Base-by-base conservation (phyloP, 2,888 invertebrate genomes). In the Epirrita christyi region DNA sequence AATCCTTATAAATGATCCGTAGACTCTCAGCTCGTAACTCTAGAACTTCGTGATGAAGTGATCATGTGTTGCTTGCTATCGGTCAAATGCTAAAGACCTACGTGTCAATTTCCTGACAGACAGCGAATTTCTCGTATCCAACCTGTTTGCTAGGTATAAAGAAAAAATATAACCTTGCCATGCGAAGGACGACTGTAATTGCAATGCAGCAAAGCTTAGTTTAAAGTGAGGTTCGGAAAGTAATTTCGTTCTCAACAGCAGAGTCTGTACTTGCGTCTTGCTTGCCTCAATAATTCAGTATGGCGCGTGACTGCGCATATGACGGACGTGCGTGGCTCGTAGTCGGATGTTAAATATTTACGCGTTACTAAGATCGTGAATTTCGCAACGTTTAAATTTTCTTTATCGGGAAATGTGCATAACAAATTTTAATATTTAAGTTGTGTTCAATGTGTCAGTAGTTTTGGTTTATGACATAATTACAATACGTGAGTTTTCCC, bases 161-260 rank as follows among this genome's bases (percentile, higher is more conserved):
- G 50, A 74, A 80, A 82, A 85, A 80, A 65, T 55, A 60, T 67
- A 62, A 74, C 70, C 61, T 65, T 67, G 68, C 54, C 59, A 66
- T 54, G 38, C 66, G 53, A 83, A 75, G 73, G 68, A 75, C 68
- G 70, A 78, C 82, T 79, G 59, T 83, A 82, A 72, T 60, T 36
- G 28, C 45, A 59, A 63, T 56, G 51, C 28, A 53, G 52, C 72
- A 81, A 68, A 74, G 83, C 78, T 73, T 61, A 76, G 64, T 80
- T 75, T 83, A 64, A 63, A 66, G 67, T 63, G 71, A 65, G 63
- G 78, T 77, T 83, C 78, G 73, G 78, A 86, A 87, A 83, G 77
- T 77, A 86, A 88, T 88, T 90, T 88, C 88, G 88, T 87, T 88
- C 86, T 88, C 85, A 67, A 80, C 81, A 73, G 80, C 73, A 73